Conservation (phyloP, 2,888 invertebrate species). For the Orgyia antiqua region DNA sequence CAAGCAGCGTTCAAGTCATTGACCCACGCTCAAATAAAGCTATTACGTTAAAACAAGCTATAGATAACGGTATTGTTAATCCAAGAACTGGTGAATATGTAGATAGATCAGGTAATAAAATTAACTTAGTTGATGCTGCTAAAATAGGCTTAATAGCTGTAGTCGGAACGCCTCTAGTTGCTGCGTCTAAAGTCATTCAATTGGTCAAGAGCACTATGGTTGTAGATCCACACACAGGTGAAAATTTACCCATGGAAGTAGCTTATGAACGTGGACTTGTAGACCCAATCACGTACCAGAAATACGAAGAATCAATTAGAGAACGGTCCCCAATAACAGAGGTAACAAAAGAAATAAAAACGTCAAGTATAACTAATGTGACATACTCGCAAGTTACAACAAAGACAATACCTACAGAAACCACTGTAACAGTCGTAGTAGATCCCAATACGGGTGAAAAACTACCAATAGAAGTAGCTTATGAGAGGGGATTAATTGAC, state of each 20-base stretch:
- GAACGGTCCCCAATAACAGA: conserved; percentile 50
- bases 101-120: conserved; percentile 81
- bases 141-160: conserved; percentile 88
- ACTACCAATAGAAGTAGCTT: conserved; percentile 86
- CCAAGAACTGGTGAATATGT: conserved; percentile 82
- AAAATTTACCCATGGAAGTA: conserved; percentile 87
- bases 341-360: conserved; percentile 27
- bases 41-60: conserved; percentile 85
- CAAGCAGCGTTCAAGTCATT: conserved; percentile 81
- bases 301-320: conserved; percentile 68
- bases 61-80: conserved; percentile 86
- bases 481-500: conserved; percentile 79
- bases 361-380: conserved; percentile 29
- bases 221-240: conserved; percentile 88
- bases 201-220: conserved; percentile 81
- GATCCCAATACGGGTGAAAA: conserved; percentile 89
- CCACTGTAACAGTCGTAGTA: conserved; percentile 70
- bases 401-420: conserved; percentile 29
- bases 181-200: conserved; percentile 83
- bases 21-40: conserved; percentile 83
- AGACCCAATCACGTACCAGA: conserved; percentile 72
- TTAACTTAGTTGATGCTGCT: conserved; percentile 85
- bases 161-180: conserved; percentile 85
- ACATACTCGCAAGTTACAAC: conserved; percentile 36
- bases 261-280: conserved; percentile 88